phyloP scores from a whole-genome alignment of 2,113 vertebrate species.

The Sigmodon hispidus region DNA sequence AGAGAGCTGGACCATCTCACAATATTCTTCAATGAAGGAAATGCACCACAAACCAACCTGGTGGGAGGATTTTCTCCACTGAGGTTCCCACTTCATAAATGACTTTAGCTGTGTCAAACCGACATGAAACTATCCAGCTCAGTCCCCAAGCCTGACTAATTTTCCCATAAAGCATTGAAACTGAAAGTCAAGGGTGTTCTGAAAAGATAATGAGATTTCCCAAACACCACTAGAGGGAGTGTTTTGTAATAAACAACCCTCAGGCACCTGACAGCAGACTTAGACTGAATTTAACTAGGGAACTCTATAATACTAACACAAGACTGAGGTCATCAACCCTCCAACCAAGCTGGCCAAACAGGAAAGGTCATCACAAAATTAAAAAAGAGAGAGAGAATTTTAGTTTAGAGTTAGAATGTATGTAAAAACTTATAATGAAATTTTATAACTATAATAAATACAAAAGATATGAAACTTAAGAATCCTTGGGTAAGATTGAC shows the following conservation, averaged over 20 bases:
- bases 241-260: not conserved
- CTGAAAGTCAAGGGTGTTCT: not conserved
- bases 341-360: not conserved
- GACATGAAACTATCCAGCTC: not conserved
- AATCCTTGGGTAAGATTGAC: not conserved
- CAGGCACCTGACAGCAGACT: not conserved
- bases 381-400: not conserved
- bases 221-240: not conserved
- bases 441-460: not conserved
- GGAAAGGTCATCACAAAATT: not conserved
- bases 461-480: not conserved
- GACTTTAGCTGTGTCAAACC: not conserved
- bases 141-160: not conserved
- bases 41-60: not conserved
- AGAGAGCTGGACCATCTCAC: not conserved
- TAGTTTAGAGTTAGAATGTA: not conserved
- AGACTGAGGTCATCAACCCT: not conserved
- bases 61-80: not conserved
- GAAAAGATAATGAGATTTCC: not conserved
- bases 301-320: not conserved
- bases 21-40: not conserved
- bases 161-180: not conserved
- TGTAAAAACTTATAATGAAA: not conserved
- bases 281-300: not conserved
- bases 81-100: not conserved